phyloP scores from a whole-genome alignment of 2,888 invertebrate species.

The Drosophila longiperda region DNA sequence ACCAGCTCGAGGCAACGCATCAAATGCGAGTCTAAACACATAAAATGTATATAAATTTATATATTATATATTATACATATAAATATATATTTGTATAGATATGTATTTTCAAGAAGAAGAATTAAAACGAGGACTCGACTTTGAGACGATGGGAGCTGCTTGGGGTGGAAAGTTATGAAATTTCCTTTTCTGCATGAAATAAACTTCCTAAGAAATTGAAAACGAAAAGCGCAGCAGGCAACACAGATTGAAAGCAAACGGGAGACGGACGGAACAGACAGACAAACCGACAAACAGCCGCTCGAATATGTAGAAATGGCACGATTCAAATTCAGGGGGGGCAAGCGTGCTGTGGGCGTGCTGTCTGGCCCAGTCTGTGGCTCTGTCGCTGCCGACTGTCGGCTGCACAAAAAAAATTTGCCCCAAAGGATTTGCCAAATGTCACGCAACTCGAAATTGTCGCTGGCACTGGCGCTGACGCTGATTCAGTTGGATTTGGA shows the following conservation, averaged over 20 bases:
- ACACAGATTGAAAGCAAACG: slow-evolving; percentile 74
- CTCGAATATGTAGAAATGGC: slow-evolving; percentile 53
- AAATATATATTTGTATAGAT: not conserved
- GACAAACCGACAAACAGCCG: slow-evolving; percentile 47
- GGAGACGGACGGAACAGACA: slow-evolving; percentile 40
- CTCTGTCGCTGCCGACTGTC: slow-evolving; percentile 12
- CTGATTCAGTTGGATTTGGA: slow-evolving; percentile 36
- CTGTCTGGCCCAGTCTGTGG: slow-evolving; percentile 19
- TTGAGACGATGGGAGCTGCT: not conserved
- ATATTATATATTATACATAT: slow-evolving; percentile 9
- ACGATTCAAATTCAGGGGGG: slow-evolving; percentile 36
- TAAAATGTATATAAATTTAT: slow-evolving; percentile 38
- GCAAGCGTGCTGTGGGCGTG: slow-evolving; percentile 1
- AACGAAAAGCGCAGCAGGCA: slow-evolving; percentile 65
- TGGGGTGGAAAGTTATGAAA: slow-evolving; percentile 58
- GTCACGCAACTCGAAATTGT: slow-evolving; percentile 68
- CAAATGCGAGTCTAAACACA: slow-evolving; percentile 66
- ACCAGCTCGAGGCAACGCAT: slow-evolving; percentile 63
- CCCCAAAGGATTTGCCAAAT: slow-evolving; percentile 71
- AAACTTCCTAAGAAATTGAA: slow-evolving; percentile 74
- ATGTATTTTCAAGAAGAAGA: slow-evolving; percentile 31
- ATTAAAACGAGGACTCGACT: slow-evolving; percentile 25
- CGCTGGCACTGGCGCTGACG: slow-evolving; percentile 18
- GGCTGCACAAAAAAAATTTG: slow-evolving; percentile 29
- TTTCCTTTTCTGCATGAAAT: slow-evolving; percentile 70